A percentile compares a stretch with the other conserved stretches of the same genome.
phyloP scores from a whole-genome alignment of 2,888 invertebrate species.

The Ichneumoninae sp. region DNA sequence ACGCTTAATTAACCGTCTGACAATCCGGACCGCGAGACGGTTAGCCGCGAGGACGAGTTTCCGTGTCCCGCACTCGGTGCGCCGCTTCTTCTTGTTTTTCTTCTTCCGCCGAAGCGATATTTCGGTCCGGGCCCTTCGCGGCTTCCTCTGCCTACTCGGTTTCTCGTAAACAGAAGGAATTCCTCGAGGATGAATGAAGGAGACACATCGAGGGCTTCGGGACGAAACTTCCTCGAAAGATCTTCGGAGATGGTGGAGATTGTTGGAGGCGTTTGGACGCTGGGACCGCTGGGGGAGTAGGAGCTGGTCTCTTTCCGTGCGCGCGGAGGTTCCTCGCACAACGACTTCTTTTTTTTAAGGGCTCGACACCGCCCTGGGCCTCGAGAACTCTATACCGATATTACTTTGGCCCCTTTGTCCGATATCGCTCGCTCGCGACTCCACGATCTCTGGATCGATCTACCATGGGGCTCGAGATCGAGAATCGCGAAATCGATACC shows the following conservation, averaged over 20 bases:
- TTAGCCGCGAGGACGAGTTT: constrained; percentile 76
- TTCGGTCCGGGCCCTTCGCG: constrained; percentile 44
- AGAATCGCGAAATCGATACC: constrained; percentile 65
- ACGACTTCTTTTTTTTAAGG: constrained; percentile 2
- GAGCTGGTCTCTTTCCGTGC: constrained; percentile 21
- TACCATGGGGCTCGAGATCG: constrained; percentile 8
- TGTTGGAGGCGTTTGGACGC: constrained; percentile 41
- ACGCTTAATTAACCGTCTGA: constrained; percentile 84
- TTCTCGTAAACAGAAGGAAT: constrained; percentile 80
- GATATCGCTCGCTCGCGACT: constrained; percentile 53
- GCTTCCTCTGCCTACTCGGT: constrained; percentile 68
- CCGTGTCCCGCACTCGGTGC: neutral
- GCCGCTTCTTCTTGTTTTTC: neutral
- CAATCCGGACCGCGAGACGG: constrained; percentile 83
- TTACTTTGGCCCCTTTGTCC: constrained; percentile 53
- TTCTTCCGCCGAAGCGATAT: constrained; percentile 11
- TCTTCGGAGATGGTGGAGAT: constrained; percentile 41
- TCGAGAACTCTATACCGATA: constrained; percentile 27
- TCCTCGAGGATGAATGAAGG: constrained; percentile 81
- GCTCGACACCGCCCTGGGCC: constrained; percentile 49
- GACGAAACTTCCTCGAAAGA: constrained; percentile 45
- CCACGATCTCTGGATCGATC: constrained; percentile 56
- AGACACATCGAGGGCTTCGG: constrained; percentile 47
- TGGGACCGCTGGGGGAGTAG: constrained; percentile 28
- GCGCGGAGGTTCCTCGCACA: neutral